Percentiles rank a stretch among this genome's conserved stretches.
Conservation (phyloP, 2,113 vertebrate genomes). For the Charadrius vociferus region DNA sequence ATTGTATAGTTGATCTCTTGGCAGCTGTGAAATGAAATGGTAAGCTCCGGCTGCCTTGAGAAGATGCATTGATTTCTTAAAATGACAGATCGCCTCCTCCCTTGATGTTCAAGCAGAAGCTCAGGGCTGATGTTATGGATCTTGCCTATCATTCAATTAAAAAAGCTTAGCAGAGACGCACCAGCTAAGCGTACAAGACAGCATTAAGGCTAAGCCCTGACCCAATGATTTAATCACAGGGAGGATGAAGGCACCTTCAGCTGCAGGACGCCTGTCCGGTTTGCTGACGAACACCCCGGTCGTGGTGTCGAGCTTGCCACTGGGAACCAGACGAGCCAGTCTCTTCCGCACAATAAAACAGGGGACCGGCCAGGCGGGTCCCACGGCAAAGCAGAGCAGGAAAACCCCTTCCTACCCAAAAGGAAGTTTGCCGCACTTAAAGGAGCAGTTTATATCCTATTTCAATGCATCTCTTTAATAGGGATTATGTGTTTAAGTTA, state of each 20-base stretch:
- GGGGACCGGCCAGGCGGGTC: neutral
- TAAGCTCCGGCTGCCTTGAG: neutral
- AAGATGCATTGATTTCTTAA: slow-evolving; percentile 35
- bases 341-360: neutral
- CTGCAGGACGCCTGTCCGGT: neutral
- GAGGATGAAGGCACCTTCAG: neutral
- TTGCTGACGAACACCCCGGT: neutral
- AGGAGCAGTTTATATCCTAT: neutral
- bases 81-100: slow-evolving; percentile 13
- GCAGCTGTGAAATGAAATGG: neutral
- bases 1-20: neutral
- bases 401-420: neutral
- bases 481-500: neutral
- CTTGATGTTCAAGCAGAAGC: neutral
- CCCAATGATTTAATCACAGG: neutral
- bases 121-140: neutral
- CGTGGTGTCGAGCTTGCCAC: neutral
- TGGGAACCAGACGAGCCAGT: fast-evolving
- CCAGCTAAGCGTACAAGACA: neutral
- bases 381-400: neutral
- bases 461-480: neutral
- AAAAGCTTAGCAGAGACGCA: neutral
- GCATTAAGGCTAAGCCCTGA: slow-evolving; percentile 3
- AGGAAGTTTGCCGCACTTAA: neutral
- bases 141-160: neutral